Evolutionary conservation across 2,113 vertebrate species (phyloP).

Genomic region (Rhinolophus sinicus): DNA sequence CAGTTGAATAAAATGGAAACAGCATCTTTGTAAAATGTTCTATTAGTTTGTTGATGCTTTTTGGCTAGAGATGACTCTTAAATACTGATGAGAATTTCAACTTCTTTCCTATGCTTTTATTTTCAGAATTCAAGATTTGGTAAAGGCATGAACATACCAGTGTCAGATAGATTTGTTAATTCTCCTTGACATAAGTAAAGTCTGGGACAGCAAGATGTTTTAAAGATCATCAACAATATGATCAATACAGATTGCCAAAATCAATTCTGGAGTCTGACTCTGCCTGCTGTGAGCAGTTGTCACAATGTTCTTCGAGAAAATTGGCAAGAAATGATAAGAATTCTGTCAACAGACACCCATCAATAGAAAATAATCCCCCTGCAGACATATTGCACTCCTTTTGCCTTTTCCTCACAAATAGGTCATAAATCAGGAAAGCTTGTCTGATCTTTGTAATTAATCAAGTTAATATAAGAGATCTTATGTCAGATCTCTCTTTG

Average conservation of each 20-base stretch:
- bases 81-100: constrained; percentile 77
- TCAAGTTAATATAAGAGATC: not conserved
- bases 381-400: constrained; percentile 16
- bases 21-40: constrained; percentile 62
- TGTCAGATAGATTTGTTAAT: constrained; percentile 71
- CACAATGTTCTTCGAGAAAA: constrained; percentile 78
- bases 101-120: constrained; percentile 67
- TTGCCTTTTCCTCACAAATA: constrained; percentile 64
- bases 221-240: constrained; percentile 80
- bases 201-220: constrained; percentile 78
- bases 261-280: constrained; percentile 77
- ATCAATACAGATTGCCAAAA: constrained; percentile 80
- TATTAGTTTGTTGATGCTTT: constrained; percentile 71
- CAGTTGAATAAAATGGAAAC: constrained; percentile 36
- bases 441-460: not conserved
- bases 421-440: constrained; percentile 6
- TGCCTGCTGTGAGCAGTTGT: constrained; percentile 79
- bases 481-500: not conserved
- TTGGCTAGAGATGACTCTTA: constrained; percentile 71
- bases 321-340: constrained; percentile 70
- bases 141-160: constrained; percentile 68
- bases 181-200: constrained; percentile 75
- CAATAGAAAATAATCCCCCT: constrained; percentile 68
- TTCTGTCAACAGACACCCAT: constrained; percentile 74
- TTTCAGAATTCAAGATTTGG: constrained; percentile 70